These are phyloP conservation scores for Macaca nemestrina DNA, from an alignment of 2,113 vertebrate species.

Conservation along the genomic window DNA sequence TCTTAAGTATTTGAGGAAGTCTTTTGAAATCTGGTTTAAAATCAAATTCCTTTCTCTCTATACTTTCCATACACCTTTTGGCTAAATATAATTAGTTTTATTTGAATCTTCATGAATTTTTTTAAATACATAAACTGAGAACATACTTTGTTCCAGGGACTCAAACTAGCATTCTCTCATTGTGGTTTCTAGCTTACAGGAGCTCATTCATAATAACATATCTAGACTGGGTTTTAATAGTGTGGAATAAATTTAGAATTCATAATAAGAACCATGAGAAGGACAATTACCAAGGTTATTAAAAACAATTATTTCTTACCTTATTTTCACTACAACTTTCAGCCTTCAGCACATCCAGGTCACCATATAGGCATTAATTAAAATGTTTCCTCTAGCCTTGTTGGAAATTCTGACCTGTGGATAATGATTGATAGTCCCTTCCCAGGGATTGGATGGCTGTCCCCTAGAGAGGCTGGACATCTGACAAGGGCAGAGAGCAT, in stretches of 20 bases:
- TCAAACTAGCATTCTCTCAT: neutral
- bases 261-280: slow-evolving; percentile 76
- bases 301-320: slow-evolving; percentile 74
- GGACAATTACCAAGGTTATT: slow-evolving; percentile 80
- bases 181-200: neutral
- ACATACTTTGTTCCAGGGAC: neutral
- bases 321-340: slow-evolving; percentile 71
- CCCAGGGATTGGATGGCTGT: slow-evolving; percentile 55
- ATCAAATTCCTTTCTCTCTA: neutral
- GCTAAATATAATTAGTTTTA: slow-evolving; percentile 6
- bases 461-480: slow-evolving; percentile 66
- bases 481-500: slow-evolving; percentile 72
- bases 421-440: slow-evolving; percentile 74
- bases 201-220: neutral
- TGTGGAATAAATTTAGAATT: slow-evolving; percentile 53
- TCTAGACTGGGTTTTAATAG: slow-evolving; percentile 68
- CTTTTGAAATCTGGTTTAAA: neutral
- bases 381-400: slow-evolving; percentile 73
- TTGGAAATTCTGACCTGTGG: slow-evolving; percentile 65
- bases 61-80: neutral
- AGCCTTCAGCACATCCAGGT: slow-evolving; percentile 60
- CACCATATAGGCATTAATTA: slow-evolving; percentile 78
- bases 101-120: neutral
- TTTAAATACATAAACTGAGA: neutral
- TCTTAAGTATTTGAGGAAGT: slow-evolving; percentile 5